A percentile compares a stretch with the other conserved stretches of the same genome.
Evolutionary conservation across 2,113 vertebrate species (phyloP).

Genomic region (Ranitomeya imitator): DNA sequence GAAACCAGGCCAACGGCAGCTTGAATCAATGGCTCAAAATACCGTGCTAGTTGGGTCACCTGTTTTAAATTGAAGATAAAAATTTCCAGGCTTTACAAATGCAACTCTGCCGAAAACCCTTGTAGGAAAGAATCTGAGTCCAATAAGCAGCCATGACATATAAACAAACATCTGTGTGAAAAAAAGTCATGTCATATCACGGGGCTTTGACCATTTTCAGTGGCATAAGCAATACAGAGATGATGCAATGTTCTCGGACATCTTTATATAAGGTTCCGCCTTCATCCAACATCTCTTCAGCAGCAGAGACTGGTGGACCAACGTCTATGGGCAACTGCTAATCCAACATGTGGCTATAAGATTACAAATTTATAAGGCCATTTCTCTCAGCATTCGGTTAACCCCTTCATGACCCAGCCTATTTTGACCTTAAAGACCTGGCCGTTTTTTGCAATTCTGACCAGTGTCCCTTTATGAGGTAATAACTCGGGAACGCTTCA

Average conservation of each 20-base stretch:
- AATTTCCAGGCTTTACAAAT: not conserved
- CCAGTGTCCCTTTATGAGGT: too few species aligned
- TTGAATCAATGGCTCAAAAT: constrained; percentile 92
- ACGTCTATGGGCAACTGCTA: not conserved
- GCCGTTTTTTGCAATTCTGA: too few species aligned
- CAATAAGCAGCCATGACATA: too few species aligned
- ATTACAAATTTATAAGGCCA: too few species aligned
- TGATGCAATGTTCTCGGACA: too few species aligned
- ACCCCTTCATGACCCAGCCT: too few species aligned
- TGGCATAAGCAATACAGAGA: not conserved
- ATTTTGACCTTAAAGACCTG: too few species aligned
- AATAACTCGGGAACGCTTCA: too few species aligned
- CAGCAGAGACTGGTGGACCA: not conserved
- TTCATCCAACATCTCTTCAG: too few species aligned
- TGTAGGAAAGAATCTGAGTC: too few species aligned
- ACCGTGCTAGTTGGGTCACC: constrained; percentile 94
- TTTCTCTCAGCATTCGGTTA: too few species aligned
- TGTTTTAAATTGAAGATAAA: constrained; percentile 60
- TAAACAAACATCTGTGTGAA: not conserved
- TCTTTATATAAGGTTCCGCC: too few species aligned
- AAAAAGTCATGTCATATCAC: not conserved
- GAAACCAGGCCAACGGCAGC: constrained; percentile 93
- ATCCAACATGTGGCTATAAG: not conserved
- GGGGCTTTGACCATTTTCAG: not conserved
- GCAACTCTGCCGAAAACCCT: not conserved